Base-by-base conservation (phyloP, 2,888 invertebrate species). In the Lasioglossum figueresi region DNA sequence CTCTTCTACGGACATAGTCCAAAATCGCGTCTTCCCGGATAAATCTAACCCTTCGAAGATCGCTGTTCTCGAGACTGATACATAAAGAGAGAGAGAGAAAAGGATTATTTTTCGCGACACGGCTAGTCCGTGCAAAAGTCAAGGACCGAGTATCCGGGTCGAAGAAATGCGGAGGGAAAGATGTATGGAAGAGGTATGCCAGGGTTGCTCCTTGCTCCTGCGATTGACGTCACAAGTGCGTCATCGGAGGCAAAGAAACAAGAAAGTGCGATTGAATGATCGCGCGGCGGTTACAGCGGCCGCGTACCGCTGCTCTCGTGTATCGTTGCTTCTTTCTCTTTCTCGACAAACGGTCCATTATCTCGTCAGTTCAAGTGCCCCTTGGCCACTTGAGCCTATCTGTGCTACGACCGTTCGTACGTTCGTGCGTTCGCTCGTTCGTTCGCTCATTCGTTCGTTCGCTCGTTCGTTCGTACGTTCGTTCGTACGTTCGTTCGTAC, bases 141-240 rank as follows among this genome's bases (percentile, higher is more conserved):
- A 75, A 82, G 87, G 77, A 73, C 70, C 87, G 81, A 68, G 68
- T 80, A 88, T 88, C 88, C 89, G 89, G 88, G 88, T 89, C 89
- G 84, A 82, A 84, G 88, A 86, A 86, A 88, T 82, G 83, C 84
- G 74, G 73, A 85, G 85, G 84, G 84, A 83, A 79, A 86, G 82
- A 83, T 84, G 88, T 76, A 85, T 89, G 88, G 88, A 91, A 91
- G 68, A 68, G 92, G 91, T 92, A 92, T 92, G 90, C 89, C 89
- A 90, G 91, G 84, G 85, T 84, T 81, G 92, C 91, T 93, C 93
- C 92, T 93, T 92, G 92, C 92, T 92, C 86, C 91, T 92, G 90
- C 94, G 87, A 94, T 94, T 94, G 94, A 94, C 94, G 94, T 94
- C 94, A 94, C 86, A 90, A 92, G 93, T 94, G 94, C 94, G 94